Base-by-base conservation (phyloP, 2,113 vertebrate genomes). In the Paramisgurnus dabryanus region DNA sequence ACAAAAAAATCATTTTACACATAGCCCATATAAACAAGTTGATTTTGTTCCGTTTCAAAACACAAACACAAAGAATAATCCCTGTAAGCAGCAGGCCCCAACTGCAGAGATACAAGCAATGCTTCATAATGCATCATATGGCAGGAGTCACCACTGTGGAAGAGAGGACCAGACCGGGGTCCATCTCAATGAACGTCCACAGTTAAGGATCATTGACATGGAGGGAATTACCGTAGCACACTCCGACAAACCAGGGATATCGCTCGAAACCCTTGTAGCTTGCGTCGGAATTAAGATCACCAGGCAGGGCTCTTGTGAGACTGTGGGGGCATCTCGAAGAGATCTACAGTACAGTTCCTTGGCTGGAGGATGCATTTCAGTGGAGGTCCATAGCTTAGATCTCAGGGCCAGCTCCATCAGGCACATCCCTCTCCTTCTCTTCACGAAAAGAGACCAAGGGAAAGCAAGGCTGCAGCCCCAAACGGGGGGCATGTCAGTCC, bases 351-450 rank as follows among this genome's bases (percentile, higher is more conserved):
- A 81, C 83, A 2, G 39, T 78, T 84, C 83, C 85, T 85, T 82
- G 73, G 84, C 79, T 64, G 66, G 74, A 45, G 58, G 74, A 45
- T 43, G n/a, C 68, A 74, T 47, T 22, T 27, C 53, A 43, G 10
- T 18, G 69, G 71, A 18, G 79, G 60, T 65, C 39, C 60, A 69
- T 49, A 15, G 65, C 72, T 68, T 69, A 58, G 82, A 83, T 76
- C 85, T 79, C 87, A 72, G 88, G 93, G 88, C 90, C 87, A 93
- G 91, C 91, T 85, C 91, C 27, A 79, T 87, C 91, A 78, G 85
- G 80, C 84, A 82, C 85, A 83, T 83, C 74, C 82, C 57, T 80
- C 67, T 83, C 57, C 60, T 57, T 66, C 41, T 63, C 79, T 71
- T 57, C 27, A 78, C 84, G 81, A 67, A 55, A 70, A 83, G 81